Conservation (phyloP, 1,140 invertebrate species). For the Vollenhovia emeryi region DNA sequence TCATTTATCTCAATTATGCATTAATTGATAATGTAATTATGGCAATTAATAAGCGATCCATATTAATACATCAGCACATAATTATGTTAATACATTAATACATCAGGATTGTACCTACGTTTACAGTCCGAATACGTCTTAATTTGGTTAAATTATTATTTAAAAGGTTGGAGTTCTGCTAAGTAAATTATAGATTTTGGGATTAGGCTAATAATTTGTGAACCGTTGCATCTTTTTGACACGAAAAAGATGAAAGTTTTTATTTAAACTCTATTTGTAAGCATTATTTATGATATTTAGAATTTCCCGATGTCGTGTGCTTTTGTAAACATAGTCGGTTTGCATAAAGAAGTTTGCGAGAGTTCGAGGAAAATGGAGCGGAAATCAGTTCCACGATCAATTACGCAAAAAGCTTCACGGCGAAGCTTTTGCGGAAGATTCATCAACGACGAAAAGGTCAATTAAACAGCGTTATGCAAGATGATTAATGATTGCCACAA, state of each 20-base stretch:
- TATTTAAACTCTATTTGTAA: not conserved
- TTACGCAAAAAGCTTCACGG: not conserved
- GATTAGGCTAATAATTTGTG: not conserved
- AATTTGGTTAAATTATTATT: not conserved
- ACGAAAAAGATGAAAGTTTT: not conserved
- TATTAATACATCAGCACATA: not conserved
- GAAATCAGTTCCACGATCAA: not conserved
- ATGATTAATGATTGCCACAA: slow-evolving; percentile 26
- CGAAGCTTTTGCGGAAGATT: not conserved
- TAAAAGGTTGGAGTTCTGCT: not conserved
- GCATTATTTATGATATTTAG: not conserved
- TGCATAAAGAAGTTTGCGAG: not conserved
- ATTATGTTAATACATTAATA: too few relatives aligned
- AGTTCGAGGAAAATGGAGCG: not conserved
- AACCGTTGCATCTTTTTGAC: not conserved
- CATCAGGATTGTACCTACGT: not conserved
- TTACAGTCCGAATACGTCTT: not conserved
- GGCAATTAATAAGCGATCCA: not conserved
- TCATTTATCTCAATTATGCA: not conserved
- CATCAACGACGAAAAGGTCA: not conserved
- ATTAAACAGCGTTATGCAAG: not conserved
- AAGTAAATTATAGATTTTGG: not conserved
- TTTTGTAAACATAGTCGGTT: not conserved
- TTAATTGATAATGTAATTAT: not conserved
- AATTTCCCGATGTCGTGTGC: not conserved